A percentile compares a stretch with the other conserved stretches of the same genome.
These are phyloP conservation scores for Hydrotaea cyrtoneurina DNA, from an alignment of 2,888 invertebrate species.

Conservation along the genomic window DNA sequence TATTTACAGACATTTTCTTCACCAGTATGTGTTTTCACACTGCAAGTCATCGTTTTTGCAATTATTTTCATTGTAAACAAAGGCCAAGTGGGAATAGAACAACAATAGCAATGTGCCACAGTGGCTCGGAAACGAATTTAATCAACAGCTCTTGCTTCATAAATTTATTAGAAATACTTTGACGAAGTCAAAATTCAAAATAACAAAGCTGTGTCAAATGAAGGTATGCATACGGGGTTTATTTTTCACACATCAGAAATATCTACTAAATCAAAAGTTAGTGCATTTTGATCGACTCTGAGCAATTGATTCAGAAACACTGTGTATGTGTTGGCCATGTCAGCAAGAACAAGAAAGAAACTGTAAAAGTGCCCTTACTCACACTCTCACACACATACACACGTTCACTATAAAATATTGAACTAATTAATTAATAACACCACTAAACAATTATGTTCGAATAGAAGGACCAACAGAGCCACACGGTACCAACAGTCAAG, in stretches of 20 bases:
- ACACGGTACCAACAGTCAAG: not conserved
- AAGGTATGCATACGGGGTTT: too few species aligned
- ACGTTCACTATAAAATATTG: conserved; percentile 5
- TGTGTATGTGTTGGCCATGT: not conserved
- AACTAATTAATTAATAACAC: conserved; percentile 32
- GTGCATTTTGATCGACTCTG: too few species aligned
- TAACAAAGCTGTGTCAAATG: too few species aligned
- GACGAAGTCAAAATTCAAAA: too few species aligned
- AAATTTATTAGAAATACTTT: too few species aligned
- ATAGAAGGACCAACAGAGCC: not conserved
- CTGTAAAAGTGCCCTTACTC: conserved; percentile 33
- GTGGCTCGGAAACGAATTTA: too few species aligned
- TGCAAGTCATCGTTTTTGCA: not conserved
- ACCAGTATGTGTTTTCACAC: not conserved
- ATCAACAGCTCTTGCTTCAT: too few species aligned
- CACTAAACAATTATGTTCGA: not conserved
- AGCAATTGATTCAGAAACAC: too few species aligned
- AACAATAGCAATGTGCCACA: not conserved
- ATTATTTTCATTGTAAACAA: not conserved
- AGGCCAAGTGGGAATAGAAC: not conserved
- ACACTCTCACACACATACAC: not conserved
- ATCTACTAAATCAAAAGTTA: too few species aligned
- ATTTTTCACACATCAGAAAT: too few species aligned
- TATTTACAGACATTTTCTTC: too few species aligned
- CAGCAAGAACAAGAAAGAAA: not conserved